phyloP scores from a whole-genome alignment of 2,797 vertebrate genomes.

The Percopsis omiscomaycus region DNA sequence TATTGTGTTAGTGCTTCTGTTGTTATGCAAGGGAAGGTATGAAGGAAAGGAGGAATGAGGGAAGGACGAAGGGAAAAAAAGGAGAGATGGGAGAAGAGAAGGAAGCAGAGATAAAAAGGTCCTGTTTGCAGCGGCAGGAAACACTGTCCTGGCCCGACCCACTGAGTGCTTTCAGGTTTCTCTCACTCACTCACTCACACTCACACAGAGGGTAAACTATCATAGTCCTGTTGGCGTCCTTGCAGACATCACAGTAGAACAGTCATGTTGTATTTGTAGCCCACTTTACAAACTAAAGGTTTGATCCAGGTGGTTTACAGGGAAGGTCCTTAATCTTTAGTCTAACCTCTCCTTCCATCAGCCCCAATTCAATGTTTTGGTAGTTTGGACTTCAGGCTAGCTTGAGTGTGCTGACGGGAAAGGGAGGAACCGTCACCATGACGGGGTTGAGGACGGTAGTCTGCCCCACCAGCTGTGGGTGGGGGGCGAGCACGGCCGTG shows the following conservation, averaged over 20 bases:
- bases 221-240: slow-evolving; percentile 34
- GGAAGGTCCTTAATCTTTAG: background rate
- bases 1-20: slow-evolving; percentile 71
- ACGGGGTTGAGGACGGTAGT: slow-evolving; percentile 92
- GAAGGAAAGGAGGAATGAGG: slow-evolving; percentile 8
- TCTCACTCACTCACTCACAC: slow-evolving; percentile 4
- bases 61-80: slow-evolving; percentile 16
- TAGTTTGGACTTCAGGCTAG: slow-evolving; percentile 77
- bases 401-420: slow-evolving; percentile 95
- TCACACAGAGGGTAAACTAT: slow-evolving; percentile 3
- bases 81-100: slow-evolving; percentile 27
- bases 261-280: slow-evolving; percentile 10
- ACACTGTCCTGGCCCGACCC: slow-evolving; percentile 46
- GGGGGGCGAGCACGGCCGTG: slow-evolving; percentile 84
- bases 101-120: slow-evolving; percentile 52
- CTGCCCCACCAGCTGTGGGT: slow-evolving; percentile 88
- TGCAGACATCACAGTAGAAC: slow-evolving; percentile 28
- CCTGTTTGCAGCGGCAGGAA: slow-evolving; percentile 42
- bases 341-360: background rate
- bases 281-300: slow-evolving; percentile 8
- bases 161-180: slow-evolving; percentile 32
- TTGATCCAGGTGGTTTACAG: slow-evolving; percentile 9
- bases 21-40: slow-evolving; percentile 30
- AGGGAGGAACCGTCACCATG: slow-evolving; percentile 97
- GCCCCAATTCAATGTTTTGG: too few relatives aligned